Evolutionary conservation across 1,140 invertebrate species (phyloP).

Genomic region (Pissodes strobi): DNA sequence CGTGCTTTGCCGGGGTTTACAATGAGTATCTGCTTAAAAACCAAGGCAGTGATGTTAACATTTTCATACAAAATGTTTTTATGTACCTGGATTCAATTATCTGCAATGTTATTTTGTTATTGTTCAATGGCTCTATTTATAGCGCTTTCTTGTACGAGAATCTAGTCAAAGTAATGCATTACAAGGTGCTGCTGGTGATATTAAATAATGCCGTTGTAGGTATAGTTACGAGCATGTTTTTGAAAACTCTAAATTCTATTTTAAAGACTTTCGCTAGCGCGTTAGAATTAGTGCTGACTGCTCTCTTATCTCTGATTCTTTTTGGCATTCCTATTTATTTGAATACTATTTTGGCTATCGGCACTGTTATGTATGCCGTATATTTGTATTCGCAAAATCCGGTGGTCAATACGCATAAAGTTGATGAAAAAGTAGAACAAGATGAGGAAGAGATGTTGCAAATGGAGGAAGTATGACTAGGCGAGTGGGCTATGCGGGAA

Average conservation of each 20-base stretch:
- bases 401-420: conserved; percentile 57
- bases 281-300: conserved; percentile 89
- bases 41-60: conserved; percentile 79
- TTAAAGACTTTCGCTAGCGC: conserved; percentile 96
- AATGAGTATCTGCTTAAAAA: conserved; percentile 94
- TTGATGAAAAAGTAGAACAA: neutral
- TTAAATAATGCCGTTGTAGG: conserved; percentile 90
- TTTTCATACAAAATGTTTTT: conserved; percentile 93
- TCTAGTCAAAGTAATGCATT: conserved; percentile 63
- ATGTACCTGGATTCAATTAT: conserved; percentile 95
- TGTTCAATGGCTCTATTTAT: conserved; percentile 66
- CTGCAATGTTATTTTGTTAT: conserved; percentile 77
- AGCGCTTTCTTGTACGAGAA: conserved; percentile 65
- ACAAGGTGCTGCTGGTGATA: conserved; percentile 80
- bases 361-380: conserved; percentile 81
- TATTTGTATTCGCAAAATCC: conserved; percentile 90
- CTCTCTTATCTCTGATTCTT: conserved; percentile 85
- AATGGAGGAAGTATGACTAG: conserved; percentile 37
- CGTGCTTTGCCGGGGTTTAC: conserved; percentile 93
- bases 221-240: conserved; percentile 92
- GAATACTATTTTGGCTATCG: conserved; percentile 82
- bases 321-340: conserved; percentile 85
- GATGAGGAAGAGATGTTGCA: conserved; percentile 25
- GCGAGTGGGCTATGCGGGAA: no score
- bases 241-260: conserved; percentile 93